Evolutionary conservation across 53 echinoderm and acorn worm genomes (phyloP).

Genomic region (Stichopus horrens): DNA sequence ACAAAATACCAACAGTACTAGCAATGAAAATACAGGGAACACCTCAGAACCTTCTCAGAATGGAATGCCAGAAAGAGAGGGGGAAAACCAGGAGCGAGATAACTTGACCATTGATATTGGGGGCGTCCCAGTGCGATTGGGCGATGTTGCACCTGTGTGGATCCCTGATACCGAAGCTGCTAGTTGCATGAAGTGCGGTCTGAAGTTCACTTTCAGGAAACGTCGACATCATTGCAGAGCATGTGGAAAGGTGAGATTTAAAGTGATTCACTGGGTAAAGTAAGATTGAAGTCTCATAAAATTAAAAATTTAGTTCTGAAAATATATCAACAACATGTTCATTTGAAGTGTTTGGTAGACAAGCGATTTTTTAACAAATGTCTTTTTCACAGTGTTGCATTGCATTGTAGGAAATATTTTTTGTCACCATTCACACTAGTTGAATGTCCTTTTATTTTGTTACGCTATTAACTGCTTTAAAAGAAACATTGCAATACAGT

Average conservation of each 20-base stretch:
- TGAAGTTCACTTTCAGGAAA: constrained; percentile 95
- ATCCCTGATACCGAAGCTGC: constrained; percentile 86
- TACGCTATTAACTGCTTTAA: too few species aligned
- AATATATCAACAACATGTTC: too few species aligned
- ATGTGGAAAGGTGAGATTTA: constrained; percentile 89
- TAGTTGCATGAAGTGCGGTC: constrained; percentile 80
- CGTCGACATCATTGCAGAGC: constrained; percentile 97
- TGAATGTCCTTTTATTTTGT: too few species aligned
- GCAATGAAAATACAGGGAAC: not conserved
- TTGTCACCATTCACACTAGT: too few species aligned
- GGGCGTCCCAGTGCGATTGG: constrained; percentile 63
- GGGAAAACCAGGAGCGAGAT: constrained; percentile 28
- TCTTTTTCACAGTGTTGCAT: too few species aligned
- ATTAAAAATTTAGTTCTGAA: too few species aligned
- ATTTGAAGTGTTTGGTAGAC: too few species aligned
- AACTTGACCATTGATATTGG: constrained; percentile 16
- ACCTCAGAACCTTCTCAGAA: constrained; percentile 12
- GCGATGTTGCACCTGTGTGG: constrained; percentile 93
- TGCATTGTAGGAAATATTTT: too few species aligned
- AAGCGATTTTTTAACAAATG: too few species aligned
- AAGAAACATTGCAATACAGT: too few species aligned
- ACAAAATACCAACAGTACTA: constrained; percentile 31
- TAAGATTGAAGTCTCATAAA: too few species aligned
- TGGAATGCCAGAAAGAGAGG: constrained; percentile 35
- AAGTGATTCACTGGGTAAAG: too few species aligned